Evolutionary conservation across 2,888 invertebrate species (phyloP).

Genomic region (Aquatica leii): DNA sequence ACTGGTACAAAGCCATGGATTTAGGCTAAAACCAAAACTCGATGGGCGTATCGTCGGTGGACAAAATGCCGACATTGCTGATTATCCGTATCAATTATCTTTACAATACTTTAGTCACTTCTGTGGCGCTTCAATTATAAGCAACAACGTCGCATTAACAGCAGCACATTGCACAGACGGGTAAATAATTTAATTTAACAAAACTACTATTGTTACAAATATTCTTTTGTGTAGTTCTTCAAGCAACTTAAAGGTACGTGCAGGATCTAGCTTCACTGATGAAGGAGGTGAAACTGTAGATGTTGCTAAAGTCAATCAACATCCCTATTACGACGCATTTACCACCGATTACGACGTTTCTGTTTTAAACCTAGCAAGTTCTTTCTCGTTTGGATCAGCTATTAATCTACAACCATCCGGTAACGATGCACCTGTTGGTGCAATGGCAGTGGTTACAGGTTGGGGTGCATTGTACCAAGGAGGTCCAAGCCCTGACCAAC

Average conservation of each 20-base stretch:
- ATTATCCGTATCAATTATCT: constrained; percentile 48
- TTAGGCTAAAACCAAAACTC: too few species aligned
- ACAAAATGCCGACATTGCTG: constrained; percentile 39
- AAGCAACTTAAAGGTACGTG: too few species aligned
- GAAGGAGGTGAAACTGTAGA: too few species aligned
- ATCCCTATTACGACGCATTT: too few species aligned
- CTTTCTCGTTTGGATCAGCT: too few species aligned
- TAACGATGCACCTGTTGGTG: not conserved
- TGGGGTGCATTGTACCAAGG: constrained; percentile 5
- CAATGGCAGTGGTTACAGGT: constrained; percentile 5
- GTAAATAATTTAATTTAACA: too few species aligned
- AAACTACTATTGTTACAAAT: too few species aligned
- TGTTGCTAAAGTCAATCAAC: too few species aligned
- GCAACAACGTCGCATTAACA: constrained; percentile 42
- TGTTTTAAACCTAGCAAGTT: too few species aligned
- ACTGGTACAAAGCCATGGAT: too few species aligned
- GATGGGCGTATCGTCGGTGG: constrained; percentile 53
- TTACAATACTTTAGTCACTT: constrained; percentile 40
- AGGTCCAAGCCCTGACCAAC: not conserved
- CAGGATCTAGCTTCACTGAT: too few species aligned
- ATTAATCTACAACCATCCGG: not conserved
- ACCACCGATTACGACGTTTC: too few species aligned
- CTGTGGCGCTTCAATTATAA: constrained; percentile 49
- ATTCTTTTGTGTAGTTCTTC: not conserved
- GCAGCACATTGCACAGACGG: constrained; percentile 48